Base-by-base conservation (phyloP, 2,113 vertebrate species). In the Crotalus helleri region DNA sequence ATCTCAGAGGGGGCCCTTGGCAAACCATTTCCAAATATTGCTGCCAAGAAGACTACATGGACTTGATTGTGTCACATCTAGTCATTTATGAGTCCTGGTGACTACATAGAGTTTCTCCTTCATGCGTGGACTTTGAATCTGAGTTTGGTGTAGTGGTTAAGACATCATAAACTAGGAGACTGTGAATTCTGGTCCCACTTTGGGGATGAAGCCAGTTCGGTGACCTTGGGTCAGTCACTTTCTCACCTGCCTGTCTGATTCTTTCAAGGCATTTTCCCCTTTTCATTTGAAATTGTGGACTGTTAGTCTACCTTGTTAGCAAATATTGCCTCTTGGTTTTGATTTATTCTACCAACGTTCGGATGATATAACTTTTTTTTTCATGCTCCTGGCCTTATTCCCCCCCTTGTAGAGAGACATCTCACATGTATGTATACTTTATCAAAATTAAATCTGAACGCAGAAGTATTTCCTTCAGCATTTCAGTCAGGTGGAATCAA, bases 241-340 rank as follows among this genome's bases (percentile, higher is more conserved):
- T 11, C 59, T 64, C 95, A 95, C 93, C 94, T 69, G 69, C 19
- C 91, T 74, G 0, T 93, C 81, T 53, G 87, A 17, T 2, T 46
- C 57, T 96, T 94, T 26, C 29, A 85, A 17, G 95, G 85, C 90
- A 92, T 93, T 89, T 93, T 4, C 4, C 92, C 93, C 0, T 85
- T 0, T 92, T 94, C 53, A 88, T 94, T 96, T 94, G 94, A 93
- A 94, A 51, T 51, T 92, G 93, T 24, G 87, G 64, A 3, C 55
- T 92, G 46, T 87, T 87, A 87, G 91, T 95, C 89, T 93, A 94
- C 58, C 3, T 0, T 61, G 96, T 93, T 96, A 96, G 91, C 93
- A 92, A 93, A 88, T 64, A 69, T 93, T 93, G 94, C 89, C 91
- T 95, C 95, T 96, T 33, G 87, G 88, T 85, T 96, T 92, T 58